These are phyloP conservation scores for Lota lota DNA, from an alignment of 2,113 vertebrate genomes.

Conservation along the genomic window DNA sequence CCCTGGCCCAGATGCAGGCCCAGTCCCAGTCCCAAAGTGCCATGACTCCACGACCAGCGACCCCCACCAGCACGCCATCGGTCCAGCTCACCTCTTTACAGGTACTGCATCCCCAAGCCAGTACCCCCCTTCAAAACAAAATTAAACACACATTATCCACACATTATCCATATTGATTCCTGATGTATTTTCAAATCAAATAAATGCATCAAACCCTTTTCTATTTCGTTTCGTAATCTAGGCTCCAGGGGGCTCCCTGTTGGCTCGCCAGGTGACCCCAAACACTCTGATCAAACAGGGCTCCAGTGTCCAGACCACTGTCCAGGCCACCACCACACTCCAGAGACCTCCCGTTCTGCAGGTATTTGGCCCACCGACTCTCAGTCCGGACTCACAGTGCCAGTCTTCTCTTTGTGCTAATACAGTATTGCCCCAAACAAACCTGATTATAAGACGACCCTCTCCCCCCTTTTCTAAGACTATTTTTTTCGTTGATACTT, in stretches of 20 bases:
- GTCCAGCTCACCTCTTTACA: constrained; percentile 90
- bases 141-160: constrained; percentile 1
- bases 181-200: background rate
- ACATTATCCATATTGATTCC: background rate
- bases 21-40: constrained; percentile 89
- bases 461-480: too few species aligned
- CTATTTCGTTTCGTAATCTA: constrained; percentile 40
- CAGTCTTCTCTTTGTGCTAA: too few species aligned
- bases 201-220: background rate
- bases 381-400: too few species aligned
- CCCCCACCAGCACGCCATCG: constrained; percentile 85
- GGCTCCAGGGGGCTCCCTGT: constrained; percentile 82
- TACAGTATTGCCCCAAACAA: too few species aligned
- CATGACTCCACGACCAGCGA: constrained; percentile 85
- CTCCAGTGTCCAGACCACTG: constrained; percentile 82
- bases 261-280: constrained; percentile 85
- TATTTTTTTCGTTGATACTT: too few species aligned
- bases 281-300: constrained; percentile 90
- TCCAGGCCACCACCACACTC: constrained; percentile 81
- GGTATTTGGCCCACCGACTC: constrained; percentile 55
- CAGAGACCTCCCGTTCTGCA: constrained; percentile 89
- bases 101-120: constrained; percentile 61
- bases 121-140: background rate
- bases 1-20: constrained; percentile 92
- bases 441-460: too few species aligned